Evolutionary conservation across 2,113 vertebrate genomes (phyloP).

Genomic region (Patagioenas fasciata): DNA sequence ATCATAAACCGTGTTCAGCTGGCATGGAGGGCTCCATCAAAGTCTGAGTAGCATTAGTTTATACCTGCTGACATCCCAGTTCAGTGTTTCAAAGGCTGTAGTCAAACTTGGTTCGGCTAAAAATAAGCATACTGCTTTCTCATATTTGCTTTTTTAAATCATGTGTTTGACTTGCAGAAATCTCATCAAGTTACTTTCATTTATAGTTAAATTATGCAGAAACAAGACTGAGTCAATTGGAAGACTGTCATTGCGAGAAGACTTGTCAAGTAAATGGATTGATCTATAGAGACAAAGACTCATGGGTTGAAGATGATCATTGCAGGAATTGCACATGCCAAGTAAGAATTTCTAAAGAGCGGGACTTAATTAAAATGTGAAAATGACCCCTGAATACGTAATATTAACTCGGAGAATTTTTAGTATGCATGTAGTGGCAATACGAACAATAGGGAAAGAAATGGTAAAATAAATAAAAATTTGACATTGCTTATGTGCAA

Average conservation of each 20-base stretch:
- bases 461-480: background rate
- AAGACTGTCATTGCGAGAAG: slow-evolving; percentile 94
- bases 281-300: slow-evolving; percentile 89
- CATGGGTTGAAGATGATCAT: slow-evolving; percentile 92
- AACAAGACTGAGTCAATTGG: slow-evolving; percentile 92
- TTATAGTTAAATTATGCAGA: slow-evolving; percentile 94
- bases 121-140: background rate
- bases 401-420: background rate
- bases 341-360: slow-evolving; percentile 74
- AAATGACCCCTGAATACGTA: background rate
- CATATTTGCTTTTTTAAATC: slow-evolving; percentile 7
- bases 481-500: background rate
- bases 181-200: slow-evolving; percentile 59
- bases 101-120: background rate
- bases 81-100: background rate
- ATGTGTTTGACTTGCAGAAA: slow-evolving; percentile 26
- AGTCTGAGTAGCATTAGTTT: background rate
- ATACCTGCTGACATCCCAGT: background rate
- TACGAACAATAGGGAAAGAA: background rate
- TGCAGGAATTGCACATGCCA: slow-evolving; percentile 93
- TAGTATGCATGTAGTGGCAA: background rate
- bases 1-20: background rate
- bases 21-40: background rate
- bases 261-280: slow-evolving; percentile 88
- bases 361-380: background rate